A percentile compares a stretch with the other conserved stretches of the same genome.
Conservation (phyloP, 1,140 invertebrate genomes). For the Mya arenaria region DNA sequence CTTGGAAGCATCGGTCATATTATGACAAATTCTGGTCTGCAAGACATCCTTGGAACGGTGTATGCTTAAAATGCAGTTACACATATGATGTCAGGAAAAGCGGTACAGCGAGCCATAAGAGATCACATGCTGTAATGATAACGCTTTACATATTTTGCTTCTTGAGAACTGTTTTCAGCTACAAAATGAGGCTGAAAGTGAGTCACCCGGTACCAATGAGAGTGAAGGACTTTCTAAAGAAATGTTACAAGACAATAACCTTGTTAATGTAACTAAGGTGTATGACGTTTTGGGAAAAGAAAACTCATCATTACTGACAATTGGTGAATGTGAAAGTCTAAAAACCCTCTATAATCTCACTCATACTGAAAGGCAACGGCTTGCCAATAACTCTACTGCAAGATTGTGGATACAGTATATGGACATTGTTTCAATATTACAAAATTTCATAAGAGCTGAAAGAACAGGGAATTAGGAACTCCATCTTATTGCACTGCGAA, state of each 20-base stretch:
- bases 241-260: not conserved
- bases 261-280: not conserved
- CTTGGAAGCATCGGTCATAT: conserved; percentile 58
- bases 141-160: conserved; percentile 45
- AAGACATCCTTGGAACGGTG: conserved; percentile 61
- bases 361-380: not conserved
- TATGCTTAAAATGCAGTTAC: conserved; percentile 70
- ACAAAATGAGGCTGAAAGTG: not conserved
- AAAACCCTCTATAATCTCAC: not conserved
- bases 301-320: not conserved
- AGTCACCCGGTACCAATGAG: not conserved
- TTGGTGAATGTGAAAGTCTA: not conserved
- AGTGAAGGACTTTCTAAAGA: not conserved
- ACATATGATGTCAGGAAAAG: conserved; percentile 79
- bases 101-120: conserved; percentile 78
- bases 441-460: conserved; percentile 65
- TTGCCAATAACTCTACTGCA: conserved; percentile 16
- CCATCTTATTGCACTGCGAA: conserved; percentile 58
- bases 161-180: not conserved
- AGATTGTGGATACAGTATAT: conserved; percentile 68
- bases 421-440: conserved; percentile 65
- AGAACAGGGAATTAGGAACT: conserved; percentile 66
- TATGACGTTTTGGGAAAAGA: not conserved
- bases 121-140: conserved; percentile 76
- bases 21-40: conserved; percentile 59